Conservation (phyloP, 1,140 invertebrate species). For the Liolophura sinensis region DNA sequence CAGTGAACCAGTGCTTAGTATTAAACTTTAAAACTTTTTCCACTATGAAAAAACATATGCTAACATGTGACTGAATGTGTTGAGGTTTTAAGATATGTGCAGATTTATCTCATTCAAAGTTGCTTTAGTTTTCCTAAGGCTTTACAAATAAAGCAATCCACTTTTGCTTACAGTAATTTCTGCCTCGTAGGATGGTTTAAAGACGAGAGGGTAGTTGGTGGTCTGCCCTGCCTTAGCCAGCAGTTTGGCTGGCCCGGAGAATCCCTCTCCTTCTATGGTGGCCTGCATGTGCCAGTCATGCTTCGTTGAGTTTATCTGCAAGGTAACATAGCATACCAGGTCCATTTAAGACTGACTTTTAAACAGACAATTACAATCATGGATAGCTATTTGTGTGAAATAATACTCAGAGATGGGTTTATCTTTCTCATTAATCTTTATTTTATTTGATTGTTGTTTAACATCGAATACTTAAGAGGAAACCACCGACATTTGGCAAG, state of each 20-base stretch:
- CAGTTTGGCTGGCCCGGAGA: constrained; percentile 46
- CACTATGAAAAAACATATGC: too few relatives aligned
- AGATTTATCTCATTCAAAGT: too few relatives aligned
- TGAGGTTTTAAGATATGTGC: too few relatives aligned
- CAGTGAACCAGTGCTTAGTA: too few relatives aligned
- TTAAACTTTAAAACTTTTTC: too few relatives aligned
- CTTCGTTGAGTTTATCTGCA: constrained; percentile 53
- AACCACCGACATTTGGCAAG: too few relatives aligned
- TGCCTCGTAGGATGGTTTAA: constrained; percentile 50
- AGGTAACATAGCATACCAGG: constrained; percentile 3
- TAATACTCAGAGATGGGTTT: neutral
- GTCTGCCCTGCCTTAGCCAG: constrained; percentile 49
- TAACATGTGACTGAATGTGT: too few relatives aligned
- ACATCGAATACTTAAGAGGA: too few relatives aligned
- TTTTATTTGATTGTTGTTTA: too few relatives aligned
- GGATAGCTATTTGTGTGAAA: neutral
- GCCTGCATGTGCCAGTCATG: constrained; percentile 52
- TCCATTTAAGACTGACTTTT: neutral
- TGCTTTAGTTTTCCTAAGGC: too few relatives aligned
- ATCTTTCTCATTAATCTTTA: too few relatives aligned
- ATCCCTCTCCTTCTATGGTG: constrained; percentile 44
- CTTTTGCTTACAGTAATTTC: constrained; percentile 30
- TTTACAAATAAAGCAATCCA: too few relatives aligned
- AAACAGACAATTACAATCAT: neutral
- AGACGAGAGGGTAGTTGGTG: constrained; percentile 51